Evolutionary conservation across 92 coral and sea anemone species (phyloP), one percentile per base, ranked within the genome.

Genomic region (Phenganax subtilis): DNA sequence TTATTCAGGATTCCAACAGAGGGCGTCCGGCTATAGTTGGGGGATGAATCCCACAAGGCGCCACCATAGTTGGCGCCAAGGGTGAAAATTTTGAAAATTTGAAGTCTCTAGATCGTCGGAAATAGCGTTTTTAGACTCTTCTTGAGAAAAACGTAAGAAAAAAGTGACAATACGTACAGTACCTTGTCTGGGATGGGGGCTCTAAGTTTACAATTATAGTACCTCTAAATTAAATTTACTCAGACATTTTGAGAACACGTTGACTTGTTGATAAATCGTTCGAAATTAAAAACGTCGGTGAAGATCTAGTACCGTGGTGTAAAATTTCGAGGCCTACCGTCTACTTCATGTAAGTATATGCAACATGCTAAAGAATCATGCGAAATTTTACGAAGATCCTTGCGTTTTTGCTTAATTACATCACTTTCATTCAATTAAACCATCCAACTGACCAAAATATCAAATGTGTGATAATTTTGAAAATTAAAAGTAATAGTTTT

Each of bases 381-480:
- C 10, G 69, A 62, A 30, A 62, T 62, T 62, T 62, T 62, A 62
- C 29, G 69, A 62, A 62, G 30, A 62, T 62, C 69, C 69, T 62
- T 62, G 69, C 31, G 0, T 62, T n/a, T 62, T 0, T 62, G 69
- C 10, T 62, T 62, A 62, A 62, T 62, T 62, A 62, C 69, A 12
- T 1, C 69, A 62, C 27, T 62, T 62, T 62, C 69, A 62, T 62
- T 62, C 69, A 62, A 62, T 37, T 37, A 6, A 12, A 60, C 66
- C 66, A 60, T 60, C 15, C 7, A 60, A 10, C 17, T 60, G 0
- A 60, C 66, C 66, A 60, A 60, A 60, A 60, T 60, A 60, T 60
- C 66, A 60, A 60, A 60, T 12, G 15, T 60, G 66, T 60, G 66
- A 60, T 60, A 60, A 60, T 0, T 0, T 60, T 60, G 66, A 60